Evolutionary conservation across 2,888 invertebrate genomes (phyloP), one percentile per base, ranked within the genome.

Genomic region (Agriopis marginaria): DNA sequence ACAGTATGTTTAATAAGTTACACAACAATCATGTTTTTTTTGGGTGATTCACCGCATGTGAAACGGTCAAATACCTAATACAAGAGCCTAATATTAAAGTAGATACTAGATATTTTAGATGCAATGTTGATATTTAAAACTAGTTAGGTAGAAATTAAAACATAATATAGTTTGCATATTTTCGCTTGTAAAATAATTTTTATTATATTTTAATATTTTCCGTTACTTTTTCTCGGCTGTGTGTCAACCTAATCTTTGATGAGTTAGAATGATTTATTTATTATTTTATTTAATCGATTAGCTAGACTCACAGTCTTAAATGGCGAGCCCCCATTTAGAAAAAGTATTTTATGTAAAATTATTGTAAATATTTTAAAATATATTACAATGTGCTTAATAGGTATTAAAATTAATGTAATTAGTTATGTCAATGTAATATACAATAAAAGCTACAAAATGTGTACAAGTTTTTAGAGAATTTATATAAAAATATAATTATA

Each of bases 281-380:
- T 69, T 59, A 74, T 72, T 67, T 68, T 72, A 70, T 79, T 72
- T 77, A 71, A 77, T 75, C 76, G 86, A 90, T 90, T 73, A 81
- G 86, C 86, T 92, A 74, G 79, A 79, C 75, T 67, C 84, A 81
- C 75, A 75, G 89, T 85, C 89, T 79, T 66, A 83, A 89, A 91
- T 91, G 92, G 89, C 73, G 93, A 93, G 93, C 93, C 93, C 93
- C 88, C 92, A 91, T 92, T 92, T 85, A 81, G 80, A 75, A 87
- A 89, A 90, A 89, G 90, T 90, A 89, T 86, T 39, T 45, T 45
- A 64, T 58, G 42, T 45, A 44, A 53, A 51, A 40, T 53, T 6
- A 14, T 39, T 65, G 66, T 67, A 59, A 51, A 56, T 70, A 70
- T 39, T 62, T 63, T 54, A 68, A 58, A 67, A 55, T 32, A 54